A percentile compares a stretch with the other conserved stretches of the same genome.
These are phyloP conservation scores for Semaprochilodus insignis DNA, from an alignment of 2,797 vertebrate genomes.

Conservation along the genomic window DNA sequence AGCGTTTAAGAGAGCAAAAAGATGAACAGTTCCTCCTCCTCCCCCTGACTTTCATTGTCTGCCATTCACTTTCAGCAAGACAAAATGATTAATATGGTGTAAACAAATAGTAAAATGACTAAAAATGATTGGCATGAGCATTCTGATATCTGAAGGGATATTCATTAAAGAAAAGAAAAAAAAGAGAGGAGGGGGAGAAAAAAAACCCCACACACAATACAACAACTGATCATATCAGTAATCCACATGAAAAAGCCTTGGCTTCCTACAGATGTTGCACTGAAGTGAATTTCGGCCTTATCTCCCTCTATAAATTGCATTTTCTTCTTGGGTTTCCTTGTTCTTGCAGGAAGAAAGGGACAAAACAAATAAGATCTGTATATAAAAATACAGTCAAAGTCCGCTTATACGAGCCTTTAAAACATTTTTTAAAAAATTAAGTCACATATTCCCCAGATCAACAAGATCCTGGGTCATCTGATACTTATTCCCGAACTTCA, in stretches of 20 bases:
- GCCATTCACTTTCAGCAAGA: background rate
- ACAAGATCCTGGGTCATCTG: slow-evolving; percentile 12
- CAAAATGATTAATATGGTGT: slow-evolving; percentile 29
- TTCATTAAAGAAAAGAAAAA: background rate
- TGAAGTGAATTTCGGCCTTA: slow-evolving; percentile 11
- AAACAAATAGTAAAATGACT: slow-evolving; percentile 43
- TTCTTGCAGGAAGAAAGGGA: slow-evolving; percentile 27
- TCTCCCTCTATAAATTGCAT: slow-evolving; percentile 23
- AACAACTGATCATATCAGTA: slow-evolving; percentile 42
- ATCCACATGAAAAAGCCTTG: background rate
- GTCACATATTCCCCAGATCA: slow-evolving; percentile 23
- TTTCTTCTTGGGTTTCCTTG: slow-evolving; percentile 45
- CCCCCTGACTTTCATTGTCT: background rate
- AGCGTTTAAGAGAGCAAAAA: background rate
- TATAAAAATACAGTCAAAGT: slow-evolving; percentile 71
- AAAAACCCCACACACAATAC: too few relatives aligned
- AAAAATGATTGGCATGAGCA: slow-evolving; percentile 8
- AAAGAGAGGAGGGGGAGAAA: too few relatives aligned
- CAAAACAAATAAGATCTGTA: slow-evolving; percentile 53
- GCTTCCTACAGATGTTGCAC: slow-evolving; percentile 14
- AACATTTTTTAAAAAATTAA: slow-evolving; percentile 20
- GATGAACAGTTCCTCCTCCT: background rate
- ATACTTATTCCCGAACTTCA: slow-evolving; percentile 23
- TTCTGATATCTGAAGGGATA: background rate
- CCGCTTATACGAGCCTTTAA: slow-evolving; percentile 62